Conservation (phyloP, 2,113 vertebrate genomes). For the Brachypodius melanocephalos region DNA sequence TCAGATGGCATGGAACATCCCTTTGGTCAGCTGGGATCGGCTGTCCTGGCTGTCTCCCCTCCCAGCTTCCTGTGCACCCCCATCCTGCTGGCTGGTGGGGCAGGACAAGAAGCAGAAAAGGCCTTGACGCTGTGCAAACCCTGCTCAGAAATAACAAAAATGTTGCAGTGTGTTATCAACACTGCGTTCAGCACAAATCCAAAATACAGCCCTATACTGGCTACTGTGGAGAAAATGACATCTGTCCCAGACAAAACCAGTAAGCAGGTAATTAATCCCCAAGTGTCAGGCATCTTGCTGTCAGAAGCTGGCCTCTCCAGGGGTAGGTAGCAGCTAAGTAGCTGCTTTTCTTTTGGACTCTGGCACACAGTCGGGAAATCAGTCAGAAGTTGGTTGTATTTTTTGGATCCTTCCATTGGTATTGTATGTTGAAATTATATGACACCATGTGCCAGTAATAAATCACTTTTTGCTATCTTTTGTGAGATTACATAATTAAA, state of each 20-base stretch:
- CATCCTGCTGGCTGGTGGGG: not conserved
- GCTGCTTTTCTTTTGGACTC: constrained; percentile 16
- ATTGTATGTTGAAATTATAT: constrained; percentile 41
- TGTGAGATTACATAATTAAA: constrained; percentile 49
- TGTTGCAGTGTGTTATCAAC: not conserved
- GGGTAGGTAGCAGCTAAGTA: constrained; percentile 50
- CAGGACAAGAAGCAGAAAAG: not conserved
- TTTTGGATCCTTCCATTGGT: constrained; percentile 51
- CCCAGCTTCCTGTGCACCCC: not conserved
- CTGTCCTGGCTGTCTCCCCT: not conserved
- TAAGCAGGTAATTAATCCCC: not conserved
- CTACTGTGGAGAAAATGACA: not conserved
- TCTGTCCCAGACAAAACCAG: not conserved
- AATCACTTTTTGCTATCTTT: constrained; percentile 35
- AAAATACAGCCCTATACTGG: not conserved
- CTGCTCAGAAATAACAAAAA: not conserved
- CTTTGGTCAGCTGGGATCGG: not conserved
- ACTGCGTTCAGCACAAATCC: not conserved
- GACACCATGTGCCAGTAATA: constrained; percentile 48
- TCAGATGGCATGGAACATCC: not conserved
- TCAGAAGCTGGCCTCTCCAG: constrained; percentile 3
- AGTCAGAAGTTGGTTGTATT: constrained; percentile 36
- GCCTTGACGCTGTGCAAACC: not conserved
- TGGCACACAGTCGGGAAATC: not conserved
- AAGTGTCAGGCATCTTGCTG: not conserved